phyloP scores from a whole-genome alignment of 1,140 invertebrate species.

The Meloidogyne exigua region DNA sequence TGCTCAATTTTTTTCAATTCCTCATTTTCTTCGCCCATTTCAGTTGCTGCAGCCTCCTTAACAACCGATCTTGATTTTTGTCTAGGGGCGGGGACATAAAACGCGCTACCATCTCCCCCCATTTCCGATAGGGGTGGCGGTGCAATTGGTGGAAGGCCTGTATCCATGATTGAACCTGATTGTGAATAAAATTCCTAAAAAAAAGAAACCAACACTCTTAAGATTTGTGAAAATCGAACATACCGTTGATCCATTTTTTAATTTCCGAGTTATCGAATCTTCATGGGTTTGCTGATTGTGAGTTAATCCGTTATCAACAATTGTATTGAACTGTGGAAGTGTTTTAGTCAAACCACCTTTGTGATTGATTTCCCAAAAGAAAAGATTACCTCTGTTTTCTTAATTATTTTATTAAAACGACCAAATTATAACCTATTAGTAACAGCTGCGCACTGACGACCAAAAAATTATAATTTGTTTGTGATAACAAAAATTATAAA shows the following conservation, averaged over 20 bases:
- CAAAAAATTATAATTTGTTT: not conserved
- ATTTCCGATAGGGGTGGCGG: not conserved
- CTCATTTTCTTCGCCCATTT: not conserved
- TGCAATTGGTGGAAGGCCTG: not conserved
- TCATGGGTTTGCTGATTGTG: not conserved
- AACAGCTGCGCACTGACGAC: conserved; percentile 48
- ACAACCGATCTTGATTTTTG: not conserved
- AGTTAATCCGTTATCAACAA: not conserved
- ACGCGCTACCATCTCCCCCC: not conserved
- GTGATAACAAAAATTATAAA: no score
- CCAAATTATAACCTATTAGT: conserved; percentile 28
- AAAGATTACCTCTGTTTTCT: conserved; percentile 37
- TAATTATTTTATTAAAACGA: no score
- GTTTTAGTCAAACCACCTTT: not conserved
- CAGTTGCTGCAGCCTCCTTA: not conserved
- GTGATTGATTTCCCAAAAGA: conserved; percentile 43
- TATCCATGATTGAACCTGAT: not conserved
- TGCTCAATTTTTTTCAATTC: not conserved
- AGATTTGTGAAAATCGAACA: no score
- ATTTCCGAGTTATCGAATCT: not conserved
- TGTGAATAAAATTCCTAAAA: not conserved
- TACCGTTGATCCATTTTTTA: not conserved
- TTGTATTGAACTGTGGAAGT: not conserved
- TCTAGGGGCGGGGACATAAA: not conserved
- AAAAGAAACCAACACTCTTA: no score